Evolutionary conservation across 2,113 vertebrate species (phyloP), one percentile per base, ranked within the genome.

Genomic region (Pontoporia blainvillei): DNA sequence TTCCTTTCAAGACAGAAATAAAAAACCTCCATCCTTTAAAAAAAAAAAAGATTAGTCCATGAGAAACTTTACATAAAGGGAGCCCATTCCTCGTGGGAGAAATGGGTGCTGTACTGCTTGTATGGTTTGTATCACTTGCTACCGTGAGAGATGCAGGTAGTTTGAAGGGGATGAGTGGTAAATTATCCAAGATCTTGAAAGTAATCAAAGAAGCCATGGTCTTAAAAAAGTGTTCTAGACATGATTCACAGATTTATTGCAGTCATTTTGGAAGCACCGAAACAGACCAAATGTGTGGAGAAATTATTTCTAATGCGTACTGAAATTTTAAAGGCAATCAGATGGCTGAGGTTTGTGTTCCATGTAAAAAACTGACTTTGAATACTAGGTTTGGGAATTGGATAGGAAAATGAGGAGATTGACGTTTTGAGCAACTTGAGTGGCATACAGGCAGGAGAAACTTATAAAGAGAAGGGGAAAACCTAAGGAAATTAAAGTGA

Each of bases 271-370:
- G 75, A 93, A 76, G 85, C 59, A 88, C 39, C 72, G 81, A 95
- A 95, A 96, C 72, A 88, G 87, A 94, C 41, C 85, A 88, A 96
- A 96, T 91, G 36, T 96, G 87, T 71, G n/a, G 59, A 90, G 86
- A 97, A 96, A 96, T 96, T 90, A 96, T 95, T 96, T 96, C 85
- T 96, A 85, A 96, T 96, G 82, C 17, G 0, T 87, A 92, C 84
- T 93, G 81, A 95, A 95, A 98, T 87, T 89, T 90, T 94, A 94
- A 96, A 97, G 84, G 69, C 44, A n/a, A 71, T 97, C 81, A n/a
- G 59, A 88, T 81, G 81, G 69, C 57, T 88, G 85, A 62, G 71
- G 85, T 96, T 96, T 96, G 90, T 97, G 94, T 96, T 92, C 95
- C 90, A 84, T 87, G 84, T 36, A 96, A 75, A 95, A 95, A 94